Evolutionary conservation across 2,888 invertebrate species (phyloP), one percentile per base, ranked within the genome.

Genomic region (Eupithecia subfuscata): DNA sequence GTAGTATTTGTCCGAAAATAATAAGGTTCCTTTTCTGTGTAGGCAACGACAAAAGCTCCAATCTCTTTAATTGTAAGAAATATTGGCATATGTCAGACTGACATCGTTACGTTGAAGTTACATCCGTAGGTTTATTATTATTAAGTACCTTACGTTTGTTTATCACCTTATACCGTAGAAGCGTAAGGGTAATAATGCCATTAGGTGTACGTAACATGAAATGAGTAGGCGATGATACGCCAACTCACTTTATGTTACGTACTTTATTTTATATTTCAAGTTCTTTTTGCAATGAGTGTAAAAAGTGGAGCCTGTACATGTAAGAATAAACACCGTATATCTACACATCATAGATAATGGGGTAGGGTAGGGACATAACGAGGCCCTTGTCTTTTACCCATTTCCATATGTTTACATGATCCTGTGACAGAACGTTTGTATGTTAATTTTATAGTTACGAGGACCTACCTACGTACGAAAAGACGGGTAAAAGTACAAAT

Each of bases 401-500:
- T 82, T 81, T 81, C 81, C 81, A 82, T 83, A 82, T 81, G 81
- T 80, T 82, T 84, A 82, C 80, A 83, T 82, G 82, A 78, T 85
- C 84, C 80, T 83, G 84, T 86, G 86, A 86, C 84, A 85, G 75
- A 80, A 77, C 87, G 87, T 92, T 90, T 88, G 78, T 90, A 94
- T 94, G 94, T 83, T 86, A 94, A 94, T 94, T 90, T 91, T 88
- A 94, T 89, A 84, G 84, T 86, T 79, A 83, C 14, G 60, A 60
- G 60, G 25, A 60, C 60, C 56, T 60, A 60, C 56, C 60, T 60
- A 60, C 86, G 82, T 83, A 88, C 88, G 84, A 91, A 93, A 94
- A 93, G 88, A 89, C 86, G 89, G 88, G 84, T 89, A 92, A 93
- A 93, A 92, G 88, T 91, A 84, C 86, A 88, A 86, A 92, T 90